Percentiles rank a stretch among this genome's conserved stretches.
phyloP scores from a whole-genome alignment of 1,140 invertebrate species.

The Dendrolimus punctatus region DNA sequence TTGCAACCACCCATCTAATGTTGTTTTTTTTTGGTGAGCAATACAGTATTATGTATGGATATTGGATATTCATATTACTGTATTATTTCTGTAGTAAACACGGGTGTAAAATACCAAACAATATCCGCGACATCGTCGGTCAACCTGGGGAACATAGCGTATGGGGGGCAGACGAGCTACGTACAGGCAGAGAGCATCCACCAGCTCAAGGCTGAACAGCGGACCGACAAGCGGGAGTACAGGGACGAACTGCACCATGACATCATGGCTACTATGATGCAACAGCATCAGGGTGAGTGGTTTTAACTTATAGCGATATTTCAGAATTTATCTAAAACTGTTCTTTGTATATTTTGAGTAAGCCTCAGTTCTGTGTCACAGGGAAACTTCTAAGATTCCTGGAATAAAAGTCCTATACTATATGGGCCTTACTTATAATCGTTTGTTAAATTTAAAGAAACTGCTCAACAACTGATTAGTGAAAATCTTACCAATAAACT shows the following conservation, averaged over 20 bases:
- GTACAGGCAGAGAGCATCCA: conserved; percentile 43
- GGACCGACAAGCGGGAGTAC: conserved; percentile 51
- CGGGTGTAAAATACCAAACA: conserved; percentile 64
- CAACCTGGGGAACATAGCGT: conserved; percentile 59
- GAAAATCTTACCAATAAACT: too few relatives aligned
- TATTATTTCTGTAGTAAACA: conserved; percentile 36
- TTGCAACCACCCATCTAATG: not conserved
- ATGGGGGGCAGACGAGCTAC: conserved; percentile 52
- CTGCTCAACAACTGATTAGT: too few relatives aligned
- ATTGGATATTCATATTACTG: not conserved
- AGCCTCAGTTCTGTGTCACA: too few relatives aligned
- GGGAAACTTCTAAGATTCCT: too few relatives aligned
- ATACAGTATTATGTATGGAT: not conserved
- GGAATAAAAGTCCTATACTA: too few relatives aligned
- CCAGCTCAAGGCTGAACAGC: conserved; percentile 42
- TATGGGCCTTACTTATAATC: too few relatives aligned
- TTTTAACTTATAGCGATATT: not conserved
- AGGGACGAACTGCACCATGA: conserved; percentile 59
- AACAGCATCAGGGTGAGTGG: conserved; percentile 54
- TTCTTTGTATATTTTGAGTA: too few relatives aligned
- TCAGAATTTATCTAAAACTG: too few relatives aligned
- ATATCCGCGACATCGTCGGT: conserved; percentile 59
- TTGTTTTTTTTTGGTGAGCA: not conserved
- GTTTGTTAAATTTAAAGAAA: too few relatives aligned
- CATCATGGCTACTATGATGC: conserved; percentile 66